Evolutionary conservation across 2,888 invertebrate species (phyloP).

Genomic region (Eudemis profundana): DNA sequence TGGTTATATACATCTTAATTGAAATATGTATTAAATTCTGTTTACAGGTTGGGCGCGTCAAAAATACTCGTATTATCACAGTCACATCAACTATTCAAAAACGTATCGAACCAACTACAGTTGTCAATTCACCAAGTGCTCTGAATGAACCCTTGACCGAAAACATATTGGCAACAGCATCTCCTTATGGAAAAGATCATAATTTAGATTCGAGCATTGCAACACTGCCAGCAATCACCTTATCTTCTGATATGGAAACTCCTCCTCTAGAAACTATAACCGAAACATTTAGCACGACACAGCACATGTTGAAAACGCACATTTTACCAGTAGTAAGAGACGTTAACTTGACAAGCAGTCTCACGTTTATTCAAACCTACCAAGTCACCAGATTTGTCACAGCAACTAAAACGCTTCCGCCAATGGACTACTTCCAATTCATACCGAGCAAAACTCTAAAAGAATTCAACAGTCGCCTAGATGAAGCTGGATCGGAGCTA

Average conservation of each 20-base stretch:
- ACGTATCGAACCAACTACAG: slow-evolving; percentile 87
- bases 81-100: slow-evolving; percentile 95
- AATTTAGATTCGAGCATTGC: slow-evolving; percentile 91
- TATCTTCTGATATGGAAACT: slow-evolving; percentile 91
- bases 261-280: slow-evolving; percentile 95
- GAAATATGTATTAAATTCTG: slow-evolving; percentile 42
- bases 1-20: slow-evolving; percentile 1
- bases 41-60: slow-evolving; percentile 92
- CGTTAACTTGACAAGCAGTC: slow-evolving; percentile 89
- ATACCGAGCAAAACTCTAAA: slow-evolving; percentile 94
- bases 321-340: slow-evolving; percentile 92
- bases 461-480: slow-evolving; percentile 94
- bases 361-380: slow-evolving; percentile 96
- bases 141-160: slow-evolving; percentile 93
- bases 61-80: slow-evolving; percentile 94
- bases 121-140: slow-evolving; percentile 83
- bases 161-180: slow-evolving; percentile 93
- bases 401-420: slow-evolving; percentile 95
- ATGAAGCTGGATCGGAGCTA: slow-evolving; percentile 95
- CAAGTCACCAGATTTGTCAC: slow-evolving; percentile 94
- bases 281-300: slow-evolving; percentile 96
- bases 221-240: slow-evolving; percentile 91
- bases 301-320: slow-evolving; percentile 94
- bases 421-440: slow-evolving; percentile 94
- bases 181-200: slow-evolving; percentile 90